Conservation (phyloP, 2,888 invertebrate genomes). For the Patella pellucida region DNA sequence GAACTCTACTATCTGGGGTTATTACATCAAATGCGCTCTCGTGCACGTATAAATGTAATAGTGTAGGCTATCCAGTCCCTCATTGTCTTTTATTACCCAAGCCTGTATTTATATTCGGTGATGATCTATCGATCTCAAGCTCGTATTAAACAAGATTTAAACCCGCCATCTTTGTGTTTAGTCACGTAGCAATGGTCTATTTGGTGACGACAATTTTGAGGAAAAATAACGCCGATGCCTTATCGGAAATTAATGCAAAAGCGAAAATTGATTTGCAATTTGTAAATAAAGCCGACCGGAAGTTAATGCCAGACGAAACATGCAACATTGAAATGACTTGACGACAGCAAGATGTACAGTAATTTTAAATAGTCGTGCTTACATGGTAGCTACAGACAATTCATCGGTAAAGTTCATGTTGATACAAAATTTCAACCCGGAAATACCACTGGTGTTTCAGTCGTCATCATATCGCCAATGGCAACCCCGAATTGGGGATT, state of each 20-base stretch:
- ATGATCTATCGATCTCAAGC: conserved; percentile 6
- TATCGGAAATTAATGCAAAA: conserved; percentile 9
- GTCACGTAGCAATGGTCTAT: conserved; percentile 10
- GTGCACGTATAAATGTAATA: neutral
- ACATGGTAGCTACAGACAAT: neutral
- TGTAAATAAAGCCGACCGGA: conserved; percentile 1
- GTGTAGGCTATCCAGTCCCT: neutral
- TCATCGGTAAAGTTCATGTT: too few species aligned
- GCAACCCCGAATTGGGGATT: too few species aligned
- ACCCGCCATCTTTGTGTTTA: conserved; percentile 1
- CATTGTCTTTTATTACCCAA: neutral
- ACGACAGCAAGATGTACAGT: neutral
- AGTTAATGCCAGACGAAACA: neutral
- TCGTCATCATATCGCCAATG: too few species aligned
- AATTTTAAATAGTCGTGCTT: neutral
- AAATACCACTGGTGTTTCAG: too few species aligned
- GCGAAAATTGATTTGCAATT: conserved; percentile 8
- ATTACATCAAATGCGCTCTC: too few species aligned
- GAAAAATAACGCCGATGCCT: neutral
- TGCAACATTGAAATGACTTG: conserved; percentile 3
- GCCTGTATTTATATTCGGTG: conserved; percentile 1
- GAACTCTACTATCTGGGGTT: too few species aligned
- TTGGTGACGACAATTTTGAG: neutral
- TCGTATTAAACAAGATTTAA: neutral
- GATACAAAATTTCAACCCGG: too few species aligned